Base-by-base conservation (phyloP, 2,797 vertebrate genomes). In the Pithecia hirsuta region DNA sequence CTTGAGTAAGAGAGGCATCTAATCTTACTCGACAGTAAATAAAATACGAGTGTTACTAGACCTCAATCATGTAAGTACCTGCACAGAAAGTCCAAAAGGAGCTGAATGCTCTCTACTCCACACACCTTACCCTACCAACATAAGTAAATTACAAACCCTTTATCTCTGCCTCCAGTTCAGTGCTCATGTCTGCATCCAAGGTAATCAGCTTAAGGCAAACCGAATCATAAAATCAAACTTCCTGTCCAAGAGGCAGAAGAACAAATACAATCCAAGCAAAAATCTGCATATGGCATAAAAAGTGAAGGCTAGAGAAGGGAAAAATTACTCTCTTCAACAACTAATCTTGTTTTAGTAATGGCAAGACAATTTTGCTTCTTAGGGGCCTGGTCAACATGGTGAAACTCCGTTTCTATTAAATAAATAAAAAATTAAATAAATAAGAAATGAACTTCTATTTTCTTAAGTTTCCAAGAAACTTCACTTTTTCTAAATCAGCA, bases 161-260 rank as follows among this genome's bases (percentile, higher is more conserved):
- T 87, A 80, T 91, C 85, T 91, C 72, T 79, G 67, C 52, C 89
- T 94, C 50, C 90, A 92, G 39, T 22, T 87, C 81, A 48, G 61
- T 13, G 89, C 52, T 92, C 88, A n/a, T 0, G 72, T 93, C 97
- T 92, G 81, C 44, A 96, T 52, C 74, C 84, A 61, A 86, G 28
- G 28, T 89, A 97, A 96, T 96, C 94, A 96, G 70, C 57, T 97
- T 93, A 95, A 75, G 39, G 76, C 96, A 97, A 95, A 84, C 78
- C 85, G 93, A 91, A 96, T 70, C 67, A 88, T 46, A 92, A 93
- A 96, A 75, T 75, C 94, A 59, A 74, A 95, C 84, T 91, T 96
- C 92, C 95, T 87, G 78, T 91, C 80, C 55, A 48, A 26, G n/a
- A 93, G 50, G 39, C 61, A 24, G 70, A 94, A 52, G 15, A 94